Evolutionary conservation across 1,140 invertebrate species (phyloP).

Genomic region (Drusus annulatus): DNA sequence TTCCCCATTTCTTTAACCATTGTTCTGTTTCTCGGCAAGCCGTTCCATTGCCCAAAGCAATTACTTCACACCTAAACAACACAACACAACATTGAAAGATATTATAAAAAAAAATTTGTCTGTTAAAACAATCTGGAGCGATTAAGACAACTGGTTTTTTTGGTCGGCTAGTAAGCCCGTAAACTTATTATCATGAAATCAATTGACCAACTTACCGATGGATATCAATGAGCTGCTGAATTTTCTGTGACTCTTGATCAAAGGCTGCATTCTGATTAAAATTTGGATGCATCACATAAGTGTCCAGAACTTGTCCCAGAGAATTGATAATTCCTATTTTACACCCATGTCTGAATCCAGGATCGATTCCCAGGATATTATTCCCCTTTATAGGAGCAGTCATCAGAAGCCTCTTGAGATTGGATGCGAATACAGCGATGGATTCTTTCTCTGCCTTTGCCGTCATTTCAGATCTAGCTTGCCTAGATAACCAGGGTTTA

Average conservation of each 20-base stretch:
- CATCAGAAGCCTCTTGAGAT: slow-evolving; percentile 87
- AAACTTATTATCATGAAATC: too few species aligned
- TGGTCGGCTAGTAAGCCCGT: too few species aligned
- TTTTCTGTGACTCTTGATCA: slow-evolving; percentile 63
- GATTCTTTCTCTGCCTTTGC: slow-evolving; percentile 84
- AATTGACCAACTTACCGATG: slow-evolving; percentile 60
- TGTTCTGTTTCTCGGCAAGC: slow-evolving; percentile 89
- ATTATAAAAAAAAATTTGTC: too few species aligned
- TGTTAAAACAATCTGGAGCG: too few species aligned
- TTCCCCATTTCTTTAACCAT: slow-evolving; percentile 73
- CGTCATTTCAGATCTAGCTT: slow-evolving; percentile 82
- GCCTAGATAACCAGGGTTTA: slow-evolving; percentile 76
- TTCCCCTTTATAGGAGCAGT: slow-evolving; percentile 86
- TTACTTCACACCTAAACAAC: slow-evolving; percentile 75
- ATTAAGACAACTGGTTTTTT: too few species aligned
- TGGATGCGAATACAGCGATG: slow-evolving; percentile 86
- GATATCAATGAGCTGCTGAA: slow-evolving; percentile 62
- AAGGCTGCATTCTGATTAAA: slow-evolving; percentile 34
- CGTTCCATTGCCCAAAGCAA: slow-evolving; percentile 91
- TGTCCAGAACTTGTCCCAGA: slow-evolving; percentile 80
- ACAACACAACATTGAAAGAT: slow-evolving; percentile 8
- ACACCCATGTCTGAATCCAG: slow-evolving; percentile 89
- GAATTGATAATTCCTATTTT: slow-evolving; percentile 77
- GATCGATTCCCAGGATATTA: slow-evolving; percentile 88
- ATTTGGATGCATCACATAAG: slow-evolving; percentile 79